Evolutionary conservation across 2,113 vertebrate genomes (phyloP), one percentile per base, ranked within the genome.

Genomic region (Lophius piscatorius): DNA sequence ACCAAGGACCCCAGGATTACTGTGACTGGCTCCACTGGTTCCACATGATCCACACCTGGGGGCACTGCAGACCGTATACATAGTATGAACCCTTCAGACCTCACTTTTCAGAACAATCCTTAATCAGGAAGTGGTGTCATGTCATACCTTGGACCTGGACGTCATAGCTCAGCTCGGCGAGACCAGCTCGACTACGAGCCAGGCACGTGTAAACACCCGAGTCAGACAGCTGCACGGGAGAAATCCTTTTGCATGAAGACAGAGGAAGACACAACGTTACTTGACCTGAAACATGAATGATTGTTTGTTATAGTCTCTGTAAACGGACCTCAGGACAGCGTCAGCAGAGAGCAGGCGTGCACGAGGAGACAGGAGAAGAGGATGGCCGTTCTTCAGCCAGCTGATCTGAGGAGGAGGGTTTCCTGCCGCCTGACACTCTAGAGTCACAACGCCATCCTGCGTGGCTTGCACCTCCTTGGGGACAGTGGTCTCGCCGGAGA

Each of bases 321-420:
- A 5, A 23, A 58, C 79, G 70, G 55, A 96, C 96, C 94, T 91
- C 67, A 98, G 94, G 41, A 92, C 0, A 0, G 88, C 91, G 29
- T 95, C 93, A 0, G 84, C 74, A 0, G 91, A 83, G 14, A 93
- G 87, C 29, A 97, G 91, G 35, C 81, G 91, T 5, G 91, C 68
- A 0, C 36, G 93, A 2, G 92, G 88, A 4, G 94, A 94, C 14
- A 96, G 88, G 0, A 88, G 85, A 11, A 98, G 85, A 0, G 94
- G 93, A 2, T 86, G 89, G 18, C 95, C 92, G 0, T 96, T 93
- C 78, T 91, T 95, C 69, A 96, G 82, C 96, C 96, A 98, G 91
- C 85, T 94, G 78, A 95, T 76, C 34, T 89, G 92, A 68, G 94
- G 92, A 1, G 90, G 90, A 0, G 91, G 91, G 36, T 73, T 91